Percentiles rank a stretch among this genome's conserved stretches.
Evolutionary conservation across 2,797 vertebrate species (phyloP).

Genomic region (Propithecus perrieri): DNA sequence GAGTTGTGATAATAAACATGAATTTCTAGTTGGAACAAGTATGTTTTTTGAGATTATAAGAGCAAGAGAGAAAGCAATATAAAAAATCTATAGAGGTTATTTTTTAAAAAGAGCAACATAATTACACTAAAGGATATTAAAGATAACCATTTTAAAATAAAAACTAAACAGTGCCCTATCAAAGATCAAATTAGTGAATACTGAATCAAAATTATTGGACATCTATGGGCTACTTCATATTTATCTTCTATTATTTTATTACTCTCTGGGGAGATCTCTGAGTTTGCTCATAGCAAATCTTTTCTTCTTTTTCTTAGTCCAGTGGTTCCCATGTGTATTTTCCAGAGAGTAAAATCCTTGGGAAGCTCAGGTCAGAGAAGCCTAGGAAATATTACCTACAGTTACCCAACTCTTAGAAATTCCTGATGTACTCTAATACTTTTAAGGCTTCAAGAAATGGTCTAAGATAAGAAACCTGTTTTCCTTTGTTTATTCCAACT

Average conservation of each 20-base stretch:
- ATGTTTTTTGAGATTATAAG: neutral
- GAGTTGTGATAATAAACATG: conserved; percentile 18
- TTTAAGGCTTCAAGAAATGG: neutral
- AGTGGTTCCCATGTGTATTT: neutral
- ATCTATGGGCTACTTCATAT: neutral
- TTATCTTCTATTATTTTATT: neutral
- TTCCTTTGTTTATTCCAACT: neutral
- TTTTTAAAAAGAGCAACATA: neutral
- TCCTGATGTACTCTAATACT: neutral
- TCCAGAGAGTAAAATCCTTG: neutral
- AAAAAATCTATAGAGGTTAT: neutral
- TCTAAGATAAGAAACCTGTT: neutral
- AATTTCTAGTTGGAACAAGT: neutral
- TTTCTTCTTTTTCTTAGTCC: neutral
- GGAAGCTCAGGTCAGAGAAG: neutral
- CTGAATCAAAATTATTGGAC: neutral
- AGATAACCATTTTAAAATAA: neutral
- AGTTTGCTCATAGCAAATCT: neutral
- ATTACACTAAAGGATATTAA: neutral
- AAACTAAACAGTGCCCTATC: neutral
- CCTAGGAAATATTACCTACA: neutral
- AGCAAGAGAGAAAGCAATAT: neutral
- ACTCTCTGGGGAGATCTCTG: neutral
- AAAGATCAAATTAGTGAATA: neutral
- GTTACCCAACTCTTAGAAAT: neutral